Base-by-base conservation (phyloP, 2,888 invertebrate species). In the Ischnus inquisitorius region DNA sequence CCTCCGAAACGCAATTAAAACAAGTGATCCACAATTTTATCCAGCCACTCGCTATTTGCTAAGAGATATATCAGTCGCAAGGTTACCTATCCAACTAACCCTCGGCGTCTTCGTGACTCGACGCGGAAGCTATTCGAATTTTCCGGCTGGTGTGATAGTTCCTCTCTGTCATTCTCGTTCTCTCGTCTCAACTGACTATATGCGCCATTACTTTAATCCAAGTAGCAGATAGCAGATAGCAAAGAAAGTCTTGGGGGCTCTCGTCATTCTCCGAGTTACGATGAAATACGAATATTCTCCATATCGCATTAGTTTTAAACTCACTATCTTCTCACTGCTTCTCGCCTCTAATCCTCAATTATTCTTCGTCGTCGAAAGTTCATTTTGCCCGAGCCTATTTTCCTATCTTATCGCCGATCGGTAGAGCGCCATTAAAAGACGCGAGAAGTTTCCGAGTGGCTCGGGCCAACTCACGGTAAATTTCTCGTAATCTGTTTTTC, bases 311-410 rank as follows among this genome's bases (percentile, higher is more conserved):
- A 48, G 25, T 60, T 28, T 60, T n/a, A 60, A 34, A 43, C 68
- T 65, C 76, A 12, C 57, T 46, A 48, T 69, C 54, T 10, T 28
- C 43, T 79, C 68, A 75, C 60, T 68, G 57, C 39, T 43, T 76
- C 34, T 51, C 51, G 0, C n/a, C 22, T 25, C 79, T 19, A 60
- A 83, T 83, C 75, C 75, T 79, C 75, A 46, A 64, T 79, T 76
- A 79, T 79, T 69, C 64, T 57, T 65, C 75, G 69, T 76, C 25
- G 69, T 39, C 65, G 57, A 79, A 71, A 83, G 79, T 79, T 79
- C 51, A 60, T 79, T 69, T 64, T 75, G 48, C 28, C 62, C 54
- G 28, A 65, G 64, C 75, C 51, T 65, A 54, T 65, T 83, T 71
- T 68, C 75, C 75, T 78, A 75, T 83, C 79, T 75, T 65, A 79